Base-by-base conservation (phyloP, 2,888 invertebrate species). In the Halictus quadricinctus region DNA sequence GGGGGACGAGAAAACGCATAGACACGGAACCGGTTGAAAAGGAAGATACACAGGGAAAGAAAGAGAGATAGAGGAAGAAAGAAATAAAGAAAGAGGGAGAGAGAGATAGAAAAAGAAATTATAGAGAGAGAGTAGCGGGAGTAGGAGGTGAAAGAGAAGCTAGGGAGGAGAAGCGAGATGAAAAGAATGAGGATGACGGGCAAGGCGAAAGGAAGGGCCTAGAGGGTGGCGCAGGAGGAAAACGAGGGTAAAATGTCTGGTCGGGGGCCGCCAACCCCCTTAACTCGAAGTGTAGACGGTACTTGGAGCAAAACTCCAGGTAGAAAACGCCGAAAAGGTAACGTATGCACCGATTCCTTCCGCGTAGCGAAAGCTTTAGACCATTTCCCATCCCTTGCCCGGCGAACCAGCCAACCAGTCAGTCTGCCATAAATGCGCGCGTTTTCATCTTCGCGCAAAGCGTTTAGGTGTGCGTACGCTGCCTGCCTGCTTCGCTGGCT, bases 321-420 rank as follows among this genome's bases (percentile, higher is more conserved):
- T 84, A 77, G 86, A 87, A 88, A 90, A 84, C 84, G 85, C 86
- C 90, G 87, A 89, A 90, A 90, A 90, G 88, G 87, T 86, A 90
- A 86, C 84, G 85, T 81, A 78, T 83, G 84, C 85, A 83, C 87
- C 86, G 91, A 90, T 91, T 90, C 87, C 89, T 90, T 90, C 87
- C 86, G 75, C 84, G 81, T 84, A 88, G 77, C 88, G 89, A 88
- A 88, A 85, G 87, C 89, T 89, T 89, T 86, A 84, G 85, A 84
- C 89, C 81, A 83, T 83, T 83, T 88, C 81, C 83, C 89, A 80
- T 84, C 83, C 80, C 83, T 73, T 66, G 54, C 72, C 79, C 54
- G 58, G 82, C 81, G 70, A 81, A 80, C 88, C 87, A 84, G 79
- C 87, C 89, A 84, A 79, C 72, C 87, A 72, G 75, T 76, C 86